Conservation (phyloP, 2,888 invertebrate genomes). For the Ectropis crepuscularia region DNA sequence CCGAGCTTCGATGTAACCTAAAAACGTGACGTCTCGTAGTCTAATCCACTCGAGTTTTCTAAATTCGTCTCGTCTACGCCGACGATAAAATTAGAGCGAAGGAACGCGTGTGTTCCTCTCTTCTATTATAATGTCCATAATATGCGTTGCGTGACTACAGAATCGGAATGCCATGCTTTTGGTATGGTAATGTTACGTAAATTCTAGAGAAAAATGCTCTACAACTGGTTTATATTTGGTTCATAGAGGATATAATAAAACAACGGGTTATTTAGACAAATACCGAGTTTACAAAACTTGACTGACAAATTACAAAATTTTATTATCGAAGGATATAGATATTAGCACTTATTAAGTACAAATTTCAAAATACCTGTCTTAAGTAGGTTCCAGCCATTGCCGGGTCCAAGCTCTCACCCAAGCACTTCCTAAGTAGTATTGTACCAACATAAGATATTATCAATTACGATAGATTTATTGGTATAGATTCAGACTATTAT, state of each 20-base stretch:
- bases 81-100: conserved; percentile 58
- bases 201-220: conserved; percentile 49
- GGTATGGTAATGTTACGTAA: conserved; percentile 61
- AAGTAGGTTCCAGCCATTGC: too few relatives aligned
- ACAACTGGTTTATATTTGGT: conserved; percentile 19
- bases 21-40: conserved; percentile 46
- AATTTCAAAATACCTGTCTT: too few relatives aligned
- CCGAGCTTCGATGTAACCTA: conserved; percentile 26
- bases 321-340: too few relatives aligned
- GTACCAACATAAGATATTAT: conserved; percentile 5
- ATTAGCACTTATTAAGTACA: too few relatives aligned
- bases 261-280: too few relatives aligned
- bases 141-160: conserved; percentile 60
- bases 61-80: conserved; percentile 54
- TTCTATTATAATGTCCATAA: conserved; percentile 52
- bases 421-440: too few relatives aligned
- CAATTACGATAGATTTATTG: conserved; percentile 5
- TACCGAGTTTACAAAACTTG: too few relatives aligned
- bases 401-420: too few relatives aligned
- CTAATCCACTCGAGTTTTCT: conserved; percentile 51
- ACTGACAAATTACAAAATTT: too few relatives aligned
- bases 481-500: conserved; percentile 9
- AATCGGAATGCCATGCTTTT: conserved; percentile 46
- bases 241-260: conserved; percentile 8
- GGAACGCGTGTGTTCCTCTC: conserved; percentile 52